Evolutionary conservation across 2,113 vertebrate species (phyloP), one percentile per base, ranked within the genome.

Genomic region (Galeopterus variegatus): DNA sequence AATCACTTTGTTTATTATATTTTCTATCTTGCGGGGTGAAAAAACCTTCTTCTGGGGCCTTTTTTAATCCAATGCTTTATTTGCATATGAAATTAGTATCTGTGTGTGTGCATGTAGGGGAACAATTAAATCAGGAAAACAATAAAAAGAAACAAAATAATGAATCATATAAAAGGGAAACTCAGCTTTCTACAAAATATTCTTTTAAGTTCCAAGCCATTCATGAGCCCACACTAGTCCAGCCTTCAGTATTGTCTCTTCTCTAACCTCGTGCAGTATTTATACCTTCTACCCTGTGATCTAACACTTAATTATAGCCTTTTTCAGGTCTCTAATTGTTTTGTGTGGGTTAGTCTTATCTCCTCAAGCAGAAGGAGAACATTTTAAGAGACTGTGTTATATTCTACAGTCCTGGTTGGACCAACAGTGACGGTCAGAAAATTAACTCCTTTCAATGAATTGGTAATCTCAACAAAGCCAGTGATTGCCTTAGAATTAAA

Each of bases 91-190:
- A 91, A 91, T 62, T 72, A 95, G 33, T 24, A 14, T 12, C 41
- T 41, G 41, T 41, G 41, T 84, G 36, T 50, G 48, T 36, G 1
- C 2, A 7, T 1, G 28, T 1, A 14, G 17, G 58, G 13, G 14
- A 26, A 52, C 45, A 81, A 91, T 95, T 83, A 93, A 56, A 88
- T 77, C 23, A 76, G 58, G 24, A 81, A 77, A 72, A 86, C 17
- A 56, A 88, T 81, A 93, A 69, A 77, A 69, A 18, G 67, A 69
- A 90, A 17, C 18, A 93, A 96, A 95, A 85, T 69, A 72, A 79
- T 95, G 60, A 96, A 62, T 95, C 54, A 67, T 9, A 62, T n/a
- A n/a, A 88, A 89, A 95, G 73, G 54, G 65, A 77, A 93, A 82
- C 11, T 60, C 85, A 52, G 41, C 15, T 82, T 80, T 94, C 72